These are phyloP conservation scores for Drosophila ercepeae DNA, from an alignment of 1,140 invertebrate species.

Conservation along the genomic window DNA sequence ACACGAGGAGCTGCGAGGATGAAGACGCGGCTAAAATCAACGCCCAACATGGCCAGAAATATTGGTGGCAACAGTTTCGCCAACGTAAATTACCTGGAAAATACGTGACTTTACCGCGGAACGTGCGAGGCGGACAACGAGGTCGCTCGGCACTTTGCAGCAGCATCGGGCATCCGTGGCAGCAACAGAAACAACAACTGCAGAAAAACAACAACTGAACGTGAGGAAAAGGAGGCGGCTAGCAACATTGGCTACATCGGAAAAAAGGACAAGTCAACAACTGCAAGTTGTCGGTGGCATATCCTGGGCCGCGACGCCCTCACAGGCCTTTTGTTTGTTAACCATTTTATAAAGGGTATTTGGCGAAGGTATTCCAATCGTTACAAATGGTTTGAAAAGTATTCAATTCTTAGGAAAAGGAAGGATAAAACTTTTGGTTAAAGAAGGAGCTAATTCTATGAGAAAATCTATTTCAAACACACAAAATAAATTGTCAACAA, in stretches of 20 bases:
- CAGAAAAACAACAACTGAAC: constrained; percentile 12
- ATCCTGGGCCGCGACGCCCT: constrained; percentile 26
- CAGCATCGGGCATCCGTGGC: not conserved
- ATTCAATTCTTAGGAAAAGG: not conserved
- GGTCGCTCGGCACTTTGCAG: constrained; percentile 13
- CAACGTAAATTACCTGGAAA: constrained; percentile 82
- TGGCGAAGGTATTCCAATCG: not conserved
- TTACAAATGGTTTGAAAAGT: not conserved
- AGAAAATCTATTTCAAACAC: too few relatives aligned
- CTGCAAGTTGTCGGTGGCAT: constrained; percentile 46
- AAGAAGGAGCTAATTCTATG: too few relatives aligned
- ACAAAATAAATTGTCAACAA: too few relatives aligned
- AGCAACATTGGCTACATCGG: constrained; percentile 45
- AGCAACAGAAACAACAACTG: constrained; percentile 15
- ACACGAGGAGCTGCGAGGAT: constrained; percentile 14
- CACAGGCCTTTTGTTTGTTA: constrained; percentile 19
- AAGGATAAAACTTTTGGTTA: too few relatives aligned
- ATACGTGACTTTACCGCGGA: constrained; percentile 76
- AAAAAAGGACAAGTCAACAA: constrained; percentile 50
- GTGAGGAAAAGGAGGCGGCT: constrained; percentile 45
- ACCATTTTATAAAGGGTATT: not conserved
- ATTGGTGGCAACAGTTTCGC: constrained; percentile 80
- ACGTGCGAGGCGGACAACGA: constrained; percentile 53
- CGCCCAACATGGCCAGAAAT: constrained; percentile 71
- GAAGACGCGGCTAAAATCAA: constrained; percentile 65